A percentile compares a stretch with the other conserved stretches of the same genome.
Evolutionary conservation across 2,888 invertebrate genomes (phyloP).

Genomic region (Lasius fuliginosus): DNA sequence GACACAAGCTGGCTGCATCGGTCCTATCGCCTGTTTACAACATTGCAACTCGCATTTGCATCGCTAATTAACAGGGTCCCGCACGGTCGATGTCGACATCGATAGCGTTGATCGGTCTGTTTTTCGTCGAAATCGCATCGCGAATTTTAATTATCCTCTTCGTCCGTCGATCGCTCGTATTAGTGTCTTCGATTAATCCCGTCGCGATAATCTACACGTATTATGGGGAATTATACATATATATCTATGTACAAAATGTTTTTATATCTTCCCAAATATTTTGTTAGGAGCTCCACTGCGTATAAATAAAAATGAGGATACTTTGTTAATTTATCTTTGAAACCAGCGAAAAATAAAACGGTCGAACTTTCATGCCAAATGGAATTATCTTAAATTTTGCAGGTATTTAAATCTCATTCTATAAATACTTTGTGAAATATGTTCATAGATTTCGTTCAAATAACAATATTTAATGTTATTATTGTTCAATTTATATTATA

Average conservation of each 20-base stretch:
- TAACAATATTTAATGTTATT: background rate
- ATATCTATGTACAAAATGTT: background rate
- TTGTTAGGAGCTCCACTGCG: background rate
- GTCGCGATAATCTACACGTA: constrained; percentile 39
- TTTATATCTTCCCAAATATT: constrained; percentile 18
- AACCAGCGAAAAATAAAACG: background rate
- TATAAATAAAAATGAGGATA: constrained; percentile 34
- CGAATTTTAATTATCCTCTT: constrained; percentile 66
- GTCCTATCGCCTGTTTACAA: constrained; percentile 54
- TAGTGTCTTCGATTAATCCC: constrained; percentile 36
- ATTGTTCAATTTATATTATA: background rate
- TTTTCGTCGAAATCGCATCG: constrained; percentile 60
- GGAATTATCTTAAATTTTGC: background rate
- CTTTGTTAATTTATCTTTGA: constrained; percentile 15
- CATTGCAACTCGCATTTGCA: constrained; percentile 75
- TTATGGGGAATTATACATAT: constrained; percentile 3
- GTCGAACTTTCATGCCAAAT: background rate
- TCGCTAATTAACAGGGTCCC: constrained; percentile 75
- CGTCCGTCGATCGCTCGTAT: constrained; percentile 27
- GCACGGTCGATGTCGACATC: constrained; percentile 57
- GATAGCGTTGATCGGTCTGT: constrained; percentile 63
- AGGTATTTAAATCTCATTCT: background rate
- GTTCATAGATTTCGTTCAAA: constrained; percentile 6
- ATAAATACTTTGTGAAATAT: background rate
- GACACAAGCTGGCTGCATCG: constrained; percentile 73